Base-by-base conservation (phyloP, 2,888 invertebrate genomes). In the Corbicula japonica region DNA sequence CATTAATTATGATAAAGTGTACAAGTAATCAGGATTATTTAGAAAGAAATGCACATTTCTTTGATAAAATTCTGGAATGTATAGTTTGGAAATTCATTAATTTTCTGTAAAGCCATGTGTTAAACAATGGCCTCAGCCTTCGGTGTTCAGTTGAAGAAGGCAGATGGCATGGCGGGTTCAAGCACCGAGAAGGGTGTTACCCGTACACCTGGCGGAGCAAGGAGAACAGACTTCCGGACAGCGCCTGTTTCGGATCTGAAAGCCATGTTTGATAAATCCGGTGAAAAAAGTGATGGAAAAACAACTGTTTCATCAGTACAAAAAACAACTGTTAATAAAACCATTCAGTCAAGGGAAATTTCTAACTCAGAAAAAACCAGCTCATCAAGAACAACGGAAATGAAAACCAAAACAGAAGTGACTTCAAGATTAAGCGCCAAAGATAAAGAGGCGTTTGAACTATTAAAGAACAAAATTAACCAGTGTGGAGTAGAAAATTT, bases 201-300 rank as follows among this genome's bases (percentile, higher is more conserved):
- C 8, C 34, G 34, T 2, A 63, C 68, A 2, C 70, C 74, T 10
- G 70, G 79, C 4, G 68, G 74, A 34, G 66, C 60, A 1, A 58
- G 56, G 23, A 50, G 83, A 50, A 66, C 70, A 21, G 83, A 80
- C 2, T 75, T 83, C 18, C 76, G 71, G 48, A 83, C 77, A 2
- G 75, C 80, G 56, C 83, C 83, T 28, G 78, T 83, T 3, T 80
- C 80, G 0, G 83, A 83, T 34, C 73, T 83, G 15, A 83, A 80
- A 50, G 80, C 80, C 5, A 80, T 83, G 72, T 83, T 83, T 78
- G 80, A 83, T 50, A 80, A 83, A 50, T 60, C 48, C 1, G 52
- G 70, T 32, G 68, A 63, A 8, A 58, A 72, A 21, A 32, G n/a
- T n/a, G 8, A 21, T n/a, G 41, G 28, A n/a, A 60, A 54, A 15